phyloP scores from a whole-genome alignment of 2,888 invertebrate genomes.

The Hyposoter dolosus region DNA sequence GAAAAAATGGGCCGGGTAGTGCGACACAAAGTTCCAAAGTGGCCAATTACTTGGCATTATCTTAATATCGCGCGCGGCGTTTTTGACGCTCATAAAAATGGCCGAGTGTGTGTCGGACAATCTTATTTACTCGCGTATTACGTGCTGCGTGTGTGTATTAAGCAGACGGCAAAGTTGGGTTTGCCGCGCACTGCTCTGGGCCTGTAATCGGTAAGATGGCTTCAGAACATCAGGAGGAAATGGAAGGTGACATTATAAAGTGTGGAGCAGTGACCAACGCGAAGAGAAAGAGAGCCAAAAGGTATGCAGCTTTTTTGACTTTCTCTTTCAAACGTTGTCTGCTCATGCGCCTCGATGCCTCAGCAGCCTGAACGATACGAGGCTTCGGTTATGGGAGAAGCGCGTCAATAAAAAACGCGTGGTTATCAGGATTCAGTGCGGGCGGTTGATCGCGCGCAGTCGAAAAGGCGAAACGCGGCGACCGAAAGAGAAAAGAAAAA shows the following conservation, averaged over 20 bases:
- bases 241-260: constrained; percentile 16
- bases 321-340: constrained; percentile 38
- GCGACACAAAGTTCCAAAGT: constrained; percentile 59
- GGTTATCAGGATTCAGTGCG: constrained; percentile 60
- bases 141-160: not conserved
- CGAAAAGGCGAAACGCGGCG: constrained; percentile 10
- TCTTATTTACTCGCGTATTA: constrained; percentile 6
- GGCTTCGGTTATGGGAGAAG: constrained; percentile 12
- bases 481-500: too few species aligned
- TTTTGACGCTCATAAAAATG: constrained; percentile 55
- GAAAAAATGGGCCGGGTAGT: constrained; percentile 16
- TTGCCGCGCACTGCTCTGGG: not conserved
- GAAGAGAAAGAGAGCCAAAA: not conserved
- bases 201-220: too few species aligned
- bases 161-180: constrained; percentile 5
- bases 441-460: constrained; percentile 42
- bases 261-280: not conserved
- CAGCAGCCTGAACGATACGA: not conserved
- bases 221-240: not conserved
- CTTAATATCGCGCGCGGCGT: constrained; percentile 62
- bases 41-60: constrained; percentile 68
- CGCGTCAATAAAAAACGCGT: constrained; percentile 48
- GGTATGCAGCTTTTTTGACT: too few species aligned
- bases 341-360: not conserved
- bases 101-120: constrained; percentile 38